Evolutionary conservation across 1,140 invertebrate genomes (phyloP).

Genomic region (Drosophila leontia): DNA sequence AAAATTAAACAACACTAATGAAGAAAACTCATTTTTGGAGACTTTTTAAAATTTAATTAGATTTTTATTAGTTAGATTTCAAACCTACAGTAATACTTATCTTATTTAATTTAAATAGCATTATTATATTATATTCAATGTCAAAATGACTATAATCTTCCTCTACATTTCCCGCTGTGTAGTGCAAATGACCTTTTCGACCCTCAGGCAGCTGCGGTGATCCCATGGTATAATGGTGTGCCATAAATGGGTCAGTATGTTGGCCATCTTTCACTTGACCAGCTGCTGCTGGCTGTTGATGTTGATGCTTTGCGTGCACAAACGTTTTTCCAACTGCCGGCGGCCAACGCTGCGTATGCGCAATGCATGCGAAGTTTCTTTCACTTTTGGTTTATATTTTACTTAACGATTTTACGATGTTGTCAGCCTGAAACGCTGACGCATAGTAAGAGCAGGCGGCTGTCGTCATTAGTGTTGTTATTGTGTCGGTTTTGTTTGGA

Average conservation of each 20-base stretch:
- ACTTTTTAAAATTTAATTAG: too few species aligned
- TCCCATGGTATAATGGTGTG: slow-evolving; percentile 11
- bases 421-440: slow-evolving; percentile 35
- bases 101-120: neutral
- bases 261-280: slow-evolving; percentile 61
- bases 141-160: neutral
- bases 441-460: slow-evolving; percentile 36
- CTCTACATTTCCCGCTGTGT: neutral
- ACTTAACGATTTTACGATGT: slow-evolving; percentile 31
- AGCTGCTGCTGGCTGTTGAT: slow-evolving; percentile 19
- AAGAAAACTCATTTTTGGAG: too few species aligned
- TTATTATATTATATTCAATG: neutral
- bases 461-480: slow-evolving; percentile 69
- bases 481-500: slow-evolving; percentile 58
- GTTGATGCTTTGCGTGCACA: slow-evolving; percentile 41
- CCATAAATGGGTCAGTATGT: slow-evolving; percentile 65
- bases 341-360: slow-evolving; percentile 67
- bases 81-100: too few species aligned
- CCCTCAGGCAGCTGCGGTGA: slow-evolving; percentile 13
- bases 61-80: neutral
- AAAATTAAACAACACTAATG: neutral
- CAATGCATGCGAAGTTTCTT: slow-evolving; percentile 62
- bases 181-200: slow-evolving; percentile 24
- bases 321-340: slow-evolving; percentile 56
- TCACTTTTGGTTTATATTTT: slow-evolving; percentile 41